These are phyloP conservation scores for Propithecus deckenii DNA, from an alignment of 2,797 vertebrate genomes.

Conservation along the genomic window DNA sequence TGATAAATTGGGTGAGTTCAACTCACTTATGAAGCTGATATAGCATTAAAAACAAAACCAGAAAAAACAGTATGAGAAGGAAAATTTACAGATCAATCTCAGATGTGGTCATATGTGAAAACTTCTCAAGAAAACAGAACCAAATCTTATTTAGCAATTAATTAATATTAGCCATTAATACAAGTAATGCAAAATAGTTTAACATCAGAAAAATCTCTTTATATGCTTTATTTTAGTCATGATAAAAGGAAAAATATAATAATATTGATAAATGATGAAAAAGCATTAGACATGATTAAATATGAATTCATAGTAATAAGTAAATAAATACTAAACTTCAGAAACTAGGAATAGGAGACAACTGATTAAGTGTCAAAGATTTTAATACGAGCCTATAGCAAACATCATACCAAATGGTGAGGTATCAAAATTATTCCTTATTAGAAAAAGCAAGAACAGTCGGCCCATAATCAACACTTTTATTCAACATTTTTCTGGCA, in stretches of 20 bases:
- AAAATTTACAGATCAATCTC: background rate
- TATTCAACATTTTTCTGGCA: background rate
- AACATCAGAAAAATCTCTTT: background rate
- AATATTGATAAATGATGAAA: slow-evolving; percentile 2
- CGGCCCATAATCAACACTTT: background rate
- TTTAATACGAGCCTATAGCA: background rate
- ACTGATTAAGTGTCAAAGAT: background rate
- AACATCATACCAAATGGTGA: background rate
- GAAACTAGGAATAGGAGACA: background rate
- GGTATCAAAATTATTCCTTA: background rate
- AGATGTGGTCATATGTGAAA: background rate
- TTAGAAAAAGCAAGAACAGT: background rate
- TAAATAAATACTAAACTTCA: background rate
- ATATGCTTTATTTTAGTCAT: background rate
- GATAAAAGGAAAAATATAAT: background rate
- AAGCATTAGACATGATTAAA: background rate
- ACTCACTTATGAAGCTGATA: background rate
- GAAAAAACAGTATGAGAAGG: background rate
- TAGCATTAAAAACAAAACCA: background rate
- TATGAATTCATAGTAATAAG: background rate
- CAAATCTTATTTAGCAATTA: background rate
- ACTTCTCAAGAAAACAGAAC: background rate
- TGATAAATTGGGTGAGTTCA: background rate
- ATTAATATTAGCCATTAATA: background rate
- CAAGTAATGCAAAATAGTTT: background rate